phyloP scores from a whole-genome alignment of 2,888 invertebrate genomes.

The Thecophora atra region DNA sequence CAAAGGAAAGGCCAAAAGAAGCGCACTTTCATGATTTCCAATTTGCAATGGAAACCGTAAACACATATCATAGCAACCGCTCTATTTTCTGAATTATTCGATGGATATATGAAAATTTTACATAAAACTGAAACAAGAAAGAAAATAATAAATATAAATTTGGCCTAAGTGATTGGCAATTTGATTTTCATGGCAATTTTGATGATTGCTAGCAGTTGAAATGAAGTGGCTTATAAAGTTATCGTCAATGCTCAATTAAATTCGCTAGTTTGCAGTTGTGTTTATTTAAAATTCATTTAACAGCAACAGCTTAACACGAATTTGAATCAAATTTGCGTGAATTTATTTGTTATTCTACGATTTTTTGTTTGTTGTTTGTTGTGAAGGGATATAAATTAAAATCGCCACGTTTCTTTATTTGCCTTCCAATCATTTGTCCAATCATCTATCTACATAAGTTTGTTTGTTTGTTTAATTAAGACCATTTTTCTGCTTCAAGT shows the following conservation, averaged over 20 bases:
- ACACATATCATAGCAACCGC: no score
- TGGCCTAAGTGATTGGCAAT: no score
- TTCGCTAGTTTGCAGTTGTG: background rate
- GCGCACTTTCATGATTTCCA: no score
- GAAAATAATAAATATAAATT: no score
- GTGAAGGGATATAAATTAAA: background rate
- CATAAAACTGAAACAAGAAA: no score
- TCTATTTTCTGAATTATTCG: no score
- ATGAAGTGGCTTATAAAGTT: no score
- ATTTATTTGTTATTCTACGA: background rate
- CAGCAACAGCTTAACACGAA: background rate
- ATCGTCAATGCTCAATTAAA: background rate
- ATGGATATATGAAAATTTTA: no score
- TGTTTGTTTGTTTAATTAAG: background rate
- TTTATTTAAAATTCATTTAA: background rate
- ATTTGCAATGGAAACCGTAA: no score
- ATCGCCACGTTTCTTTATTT: background rate
- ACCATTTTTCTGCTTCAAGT: conserved; percentile 12
- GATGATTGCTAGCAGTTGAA: no score
- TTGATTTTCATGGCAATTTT: no score
- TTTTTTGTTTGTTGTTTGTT: conserved; percentile 1
- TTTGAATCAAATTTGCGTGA: conserved; percentile 1
- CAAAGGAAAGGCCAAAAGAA: no score
- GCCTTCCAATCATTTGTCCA: background rate
- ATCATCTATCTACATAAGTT: background rate